phyloP scores from a whole-genome alignment of 2,888 invertebrate species.

The Xestia c-nigrum region DNA sequence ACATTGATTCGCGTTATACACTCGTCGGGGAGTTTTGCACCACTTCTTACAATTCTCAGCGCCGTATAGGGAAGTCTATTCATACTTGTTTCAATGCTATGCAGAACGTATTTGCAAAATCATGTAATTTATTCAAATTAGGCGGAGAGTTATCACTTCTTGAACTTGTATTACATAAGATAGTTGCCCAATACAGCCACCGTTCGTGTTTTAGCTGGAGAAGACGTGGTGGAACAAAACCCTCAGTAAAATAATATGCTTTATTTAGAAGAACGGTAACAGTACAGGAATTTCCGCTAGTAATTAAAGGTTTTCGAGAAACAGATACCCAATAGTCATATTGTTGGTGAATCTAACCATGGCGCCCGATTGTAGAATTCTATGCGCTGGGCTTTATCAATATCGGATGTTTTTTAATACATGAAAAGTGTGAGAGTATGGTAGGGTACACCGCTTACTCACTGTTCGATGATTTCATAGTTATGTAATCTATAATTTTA shows the following conservation, averaged over 20 bases:
- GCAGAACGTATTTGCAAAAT: not conserved
- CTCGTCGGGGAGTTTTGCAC: conserved; percentile 45
- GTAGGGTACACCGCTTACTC: not conserved
- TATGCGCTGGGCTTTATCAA: not conserved
- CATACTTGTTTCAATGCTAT: not conserved
- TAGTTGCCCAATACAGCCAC: not conserved
- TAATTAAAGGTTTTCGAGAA: not conserved
- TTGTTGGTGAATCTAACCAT: not conserved
- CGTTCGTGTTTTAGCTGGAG: not conserved
- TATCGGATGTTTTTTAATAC: not conserved
- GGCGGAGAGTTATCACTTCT: not conserved
- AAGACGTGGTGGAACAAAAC: not conserved
- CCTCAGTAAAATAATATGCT: not conserved
- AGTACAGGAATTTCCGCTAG: not conserved
- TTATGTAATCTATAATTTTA: not conserved
- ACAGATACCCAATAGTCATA: not conserved
- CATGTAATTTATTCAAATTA: not conserved
- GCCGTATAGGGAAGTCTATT: no score
- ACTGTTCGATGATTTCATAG: not conserved
- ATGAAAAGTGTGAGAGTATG: not conserved
- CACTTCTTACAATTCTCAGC: conserved; percentile 1
- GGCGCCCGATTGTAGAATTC: not conserved
- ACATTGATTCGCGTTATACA: conserved; percentile 56
- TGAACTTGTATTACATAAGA: not conserved
- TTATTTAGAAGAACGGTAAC: not conserved